phyloP scores from a whole-genome alignment of 2,888 invertebrate genomes.

The Rhagium mordax region DNA sequence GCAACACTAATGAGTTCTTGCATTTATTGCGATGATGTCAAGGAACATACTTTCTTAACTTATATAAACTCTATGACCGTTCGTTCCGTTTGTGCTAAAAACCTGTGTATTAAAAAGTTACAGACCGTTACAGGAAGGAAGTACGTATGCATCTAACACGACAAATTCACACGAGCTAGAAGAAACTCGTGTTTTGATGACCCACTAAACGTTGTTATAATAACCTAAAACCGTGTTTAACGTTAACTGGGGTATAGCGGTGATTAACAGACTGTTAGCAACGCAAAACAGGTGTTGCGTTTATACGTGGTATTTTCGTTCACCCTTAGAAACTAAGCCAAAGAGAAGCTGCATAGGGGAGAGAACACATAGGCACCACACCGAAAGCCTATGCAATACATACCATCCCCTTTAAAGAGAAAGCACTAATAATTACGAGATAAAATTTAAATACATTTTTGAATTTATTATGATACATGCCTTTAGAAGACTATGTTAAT shows the following conservation, averaged over 20 bases:
- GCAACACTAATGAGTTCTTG: no score
- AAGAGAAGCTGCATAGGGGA: not conserved
- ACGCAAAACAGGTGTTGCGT: conserved; percentile 45
- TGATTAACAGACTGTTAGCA: conserved; percentile 49
- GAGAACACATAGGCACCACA: not conserved
- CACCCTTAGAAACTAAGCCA: not conserved
- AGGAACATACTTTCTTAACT: no score
- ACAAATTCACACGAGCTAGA: conserved; percentile 10
- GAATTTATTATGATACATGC: no score
- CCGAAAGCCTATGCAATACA: not conserved
- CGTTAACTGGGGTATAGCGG: conserved; percentile 48
- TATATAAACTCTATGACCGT: no score
- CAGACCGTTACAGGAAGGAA: conserved; percentile 18
- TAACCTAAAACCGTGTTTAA: conserved; percentile 36
- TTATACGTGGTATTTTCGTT: not conserved
- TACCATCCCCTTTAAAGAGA: not conserved
- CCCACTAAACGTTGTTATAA: conserved; percentile 38
- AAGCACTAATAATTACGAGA: not conserved
- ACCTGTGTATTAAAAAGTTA: conserved; percentile 10
- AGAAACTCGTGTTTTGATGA: conserved; percentile 34
- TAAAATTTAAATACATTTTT: no score
- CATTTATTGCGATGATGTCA: no score
- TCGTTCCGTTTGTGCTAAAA: conserved; percentile 7
- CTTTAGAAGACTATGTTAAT: no score
- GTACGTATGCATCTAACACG: not conserved